Conservation (phyloP, 1,140 invertebrate species). For the Brachionus koreanus region DNA sequence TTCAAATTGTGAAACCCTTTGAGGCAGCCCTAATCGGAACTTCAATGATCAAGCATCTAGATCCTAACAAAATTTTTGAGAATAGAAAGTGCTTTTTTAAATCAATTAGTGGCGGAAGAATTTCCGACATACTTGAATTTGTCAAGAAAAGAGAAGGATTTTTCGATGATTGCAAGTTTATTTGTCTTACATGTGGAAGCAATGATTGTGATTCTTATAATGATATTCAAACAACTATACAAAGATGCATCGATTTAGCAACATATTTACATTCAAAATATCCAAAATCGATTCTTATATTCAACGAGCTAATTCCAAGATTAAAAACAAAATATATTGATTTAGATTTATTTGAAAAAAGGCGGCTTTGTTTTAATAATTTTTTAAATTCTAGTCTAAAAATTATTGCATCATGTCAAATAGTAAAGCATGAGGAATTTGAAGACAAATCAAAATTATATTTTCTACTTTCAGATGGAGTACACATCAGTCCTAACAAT, state of each 20-base stretch:
- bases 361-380: constrained; percentile 16
- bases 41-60: constrained; percentile 19
- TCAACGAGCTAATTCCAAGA: constrained; percentile 3
- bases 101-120: constrained; percentile 19
- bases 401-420: not conserved
- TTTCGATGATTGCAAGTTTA: constrained; percentile 8
- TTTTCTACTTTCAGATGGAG: not conserved
- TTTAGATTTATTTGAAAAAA: constrained; percentile 29
- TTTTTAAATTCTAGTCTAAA: not conserved
- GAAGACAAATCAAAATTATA: not conserved
- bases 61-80: constrained; percentile 15
- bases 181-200: not conserved
- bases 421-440: not conserved
- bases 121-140: constrained; percentile 2
- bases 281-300: not conserved
- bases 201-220: constrained; percentile 22
- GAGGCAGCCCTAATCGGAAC: not conserved
- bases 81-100: constrained; percentile 37
- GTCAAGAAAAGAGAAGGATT: constrained; percentile 30
- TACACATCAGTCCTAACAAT: not conserved
- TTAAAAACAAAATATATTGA: constrained; percentile 11
- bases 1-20: not conserved
- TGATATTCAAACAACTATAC: not conserved
- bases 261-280: not conserved
- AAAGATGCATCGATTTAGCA: not conserved